Base-by-base conservation (phyloP, 2,888 invertebrate genomes). In the Rhorus exstirpatorius region DNA sequence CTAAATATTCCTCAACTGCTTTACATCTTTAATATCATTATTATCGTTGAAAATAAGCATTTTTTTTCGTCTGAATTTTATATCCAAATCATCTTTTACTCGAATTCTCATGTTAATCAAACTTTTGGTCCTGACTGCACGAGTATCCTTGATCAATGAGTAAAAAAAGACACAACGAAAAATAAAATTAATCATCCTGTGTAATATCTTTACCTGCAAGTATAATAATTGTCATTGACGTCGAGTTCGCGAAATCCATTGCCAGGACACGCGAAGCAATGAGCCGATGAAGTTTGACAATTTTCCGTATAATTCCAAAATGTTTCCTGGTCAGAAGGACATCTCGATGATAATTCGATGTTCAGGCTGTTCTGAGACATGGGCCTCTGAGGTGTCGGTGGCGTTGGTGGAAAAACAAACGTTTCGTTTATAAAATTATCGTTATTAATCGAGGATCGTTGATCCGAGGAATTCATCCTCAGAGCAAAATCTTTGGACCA, bases 371-470 rank as follows among this genome's bases (percentile, higher is more conserved):
- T 70, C 21, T 12, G 79, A 19, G 72, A 51, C 1, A 8, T 19
- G 1, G 80, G 75, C 38, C 75, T 83, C 46, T 77, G 83, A 1
- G 87, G 81, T 0, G 86, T 87, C 12, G 86, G 80, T 0, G 87
- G 84, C 0, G 85, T 88, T 10, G 87, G 85, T 53, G 89, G 86
- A 17, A 86, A 79, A 41, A 86, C 86, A 19, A 90, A 87, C 53
- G 74, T 41, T n/a, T 87, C 85, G 26, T 85, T 14, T 19, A 67
- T 35, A 44, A 63, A 78, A 44, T 14, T 79, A 6, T 70, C 72
- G 41, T 58, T 26, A 38, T 61, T 21, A 72, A 17, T 58, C 61
- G 75, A 65, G 14, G 44, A 75, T 76, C 60, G 53, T 49, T 65
- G 71, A 46, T 55, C 58, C 12, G 70, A 74, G 21, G 44, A 71